A percentile compares a stretch with the other conserved stretches of the same genome.
These are phyloP conservation scores for Microtus ochrogaster DNA, from an alignment of 2,113 vertebrate species.

Conservation along the genomic window DNA sequence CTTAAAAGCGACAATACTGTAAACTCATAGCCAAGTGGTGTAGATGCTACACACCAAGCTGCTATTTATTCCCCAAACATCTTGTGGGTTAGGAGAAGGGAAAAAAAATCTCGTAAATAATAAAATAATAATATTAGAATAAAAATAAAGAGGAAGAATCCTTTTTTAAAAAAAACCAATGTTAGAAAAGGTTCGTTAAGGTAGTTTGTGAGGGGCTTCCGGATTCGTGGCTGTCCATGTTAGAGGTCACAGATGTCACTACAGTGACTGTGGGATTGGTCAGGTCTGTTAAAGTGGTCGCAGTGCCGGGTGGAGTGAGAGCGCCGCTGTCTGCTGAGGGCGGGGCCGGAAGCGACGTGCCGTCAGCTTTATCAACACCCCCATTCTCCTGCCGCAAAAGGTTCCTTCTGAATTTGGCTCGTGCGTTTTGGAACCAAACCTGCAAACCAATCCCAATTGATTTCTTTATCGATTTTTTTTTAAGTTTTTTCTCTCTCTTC, in stretches of 20 bases:
- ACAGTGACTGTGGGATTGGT: constrained; percentile 99
- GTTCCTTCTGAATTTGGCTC: constrained; percentile 99
- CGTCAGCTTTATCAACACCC: constrained; percentile 99
- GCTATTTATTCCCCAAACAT: constrained; percentile 89
- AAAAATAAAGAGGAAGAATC: constrained; percentile 83
- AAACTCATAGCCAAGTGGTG: constrained; percentile 94
- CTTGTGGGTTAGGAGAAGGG: constrained; percentile 78
- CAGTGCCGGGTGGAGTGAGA: constrained; percentile 97
- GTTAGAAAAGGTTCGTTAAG: constrained; percentile 99
- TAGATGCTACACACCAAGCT: constrained; percentile 94
- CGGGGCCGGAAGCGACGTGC: constrained; percentile 96
- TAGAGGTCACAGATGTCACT: constrained; percentile 99
- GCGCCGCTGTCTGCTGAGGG: constrained; percentile 99
- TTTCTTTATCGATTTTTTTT: constrained; percentile 94
- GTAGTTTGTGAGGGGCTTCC: constrained; percentile 99
- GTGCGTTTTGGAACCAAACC: constrained; percentile 99
- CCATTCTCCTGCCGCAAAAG: constrained; percentile 99
- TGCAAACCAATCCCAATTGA: constrained; percentile 99
- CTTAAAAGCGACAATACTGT: constrained; percentile 85
- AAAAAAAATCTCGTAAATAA: constrained; percentile 85
- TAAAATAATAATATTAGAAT: constrained; percentile 86
- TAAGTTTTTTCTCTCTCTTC: constrained; percentile 58
- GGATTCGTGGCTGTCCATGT: constrained; percentile 99
- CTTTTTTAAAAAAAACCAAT: constrained; percentile 84
- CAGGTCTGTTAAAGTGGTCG: constrained; percentile 99